Evolutionary conservation across 2,113 vertebrate species (phyloP), one percentile per base, ranked within the genome.

Genomic region (Cyphotilapia sp.): DNA sequence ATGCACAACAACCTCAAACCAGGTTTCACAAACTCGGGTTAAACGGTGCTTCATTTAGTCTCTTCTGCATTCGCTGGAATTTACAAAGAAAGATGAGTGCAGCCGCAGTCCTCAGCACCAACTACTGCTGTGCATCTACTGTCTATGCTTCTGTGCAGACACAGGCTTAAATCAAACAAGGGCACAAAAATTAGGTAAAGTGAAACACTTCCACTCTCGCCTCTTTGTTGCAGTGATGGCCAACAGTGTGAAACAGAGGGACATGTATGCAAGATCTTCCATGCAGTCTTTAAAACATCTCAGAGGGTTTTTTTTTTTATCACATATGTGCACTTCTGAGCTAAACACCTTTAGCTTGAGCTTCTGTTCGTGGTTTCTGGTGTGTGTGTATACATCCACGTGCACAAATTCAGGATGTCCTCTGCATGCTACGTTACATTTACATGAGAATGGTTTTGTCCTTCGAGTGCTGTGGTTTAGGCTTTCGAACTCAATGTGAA

Each of bases 21-120:
- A 47, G 40, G 24, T 47, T 47, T 11, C 69, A 56, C 6, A 16
- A 83, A 87, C 45, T 47, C 19, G 7, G 54, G 78, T 81, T 86
- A 69, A 74, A 71, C 38, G 1, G 35, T 5, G 38, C 69, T 80
- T 22, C 29, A n/a, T 80, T 83, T 56, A 61, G 84, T 11, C 38
- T 19, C 13, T 51, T 88, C 49, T 22, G 61, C 38, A 90, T 81
- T 85, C 80, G 92, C 85, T 66, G 13, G 84, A 89, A 45, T 85
- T 91, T 33, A 59, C 69, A 49, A 83, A 91, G 87, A 17, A 84
- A 91, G 89, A 91, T 82, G 85, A 92, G 71, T 54, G 53, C 16
- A 29, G 56, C 42, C 8, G 38, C 29, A 88, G 27, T 14, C 53
- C 59, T 4, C 33, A 13, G 19, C 63, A 69, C 19, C 35, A n/a